These are phyloP conservation scores for Pristionchus exspectatus DNA, from an alignment of 2,888 invertebrate genomes.

Conservation along the genomic window DNA sequence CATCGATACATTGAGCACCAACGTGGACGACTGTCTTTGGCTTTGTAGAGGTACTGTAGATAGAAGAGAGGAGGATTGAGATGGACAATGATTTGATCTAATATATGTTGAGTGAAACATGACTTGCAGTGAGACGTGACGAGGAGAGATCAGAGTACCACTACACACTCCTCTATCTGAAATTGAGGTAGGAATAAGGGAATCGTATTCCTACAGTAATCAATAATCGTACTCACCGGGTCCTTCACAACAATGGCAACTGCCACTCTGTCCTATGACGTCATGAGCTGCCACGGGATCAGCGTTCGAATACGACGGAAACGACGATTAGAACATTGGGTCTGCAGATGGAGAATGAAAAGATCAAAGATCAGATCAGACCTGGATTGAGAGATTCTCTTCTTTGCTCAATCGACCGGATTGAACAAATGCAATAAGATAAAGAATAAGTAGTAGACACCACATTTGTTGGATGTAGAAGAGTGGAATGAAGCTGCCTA, in stretches of 20 bases:
- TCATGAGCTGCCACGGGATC: neutral
- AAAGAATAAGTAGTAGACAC: neutral
- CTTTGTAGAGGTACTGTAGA: neutral
- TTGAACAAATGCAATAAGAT: neutral
- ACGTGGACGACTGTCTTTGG: neutral
- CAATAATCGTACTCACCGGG: conserved; percentile 6
- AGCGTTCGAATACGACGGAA: conserved; percentile 4
- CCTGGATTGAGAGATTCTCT: conserved; percentile 21
- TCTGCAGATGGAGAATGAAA: neutral
- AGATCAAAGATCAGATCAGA: neutral
- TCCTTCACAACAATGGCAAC: conserved; percentile 22
- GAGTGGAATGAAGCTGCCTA: neutral
- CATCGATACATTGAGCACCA: conserved; percentile 15
- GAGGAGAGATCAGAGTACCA: conserved; percentile 31
- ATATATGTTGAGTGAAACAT: neutral
- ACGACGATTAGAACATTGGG: neutral
- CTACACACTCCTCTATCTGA: neutral
- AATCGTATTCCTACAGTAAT: neutral
- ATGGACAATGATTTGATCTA: neutral
- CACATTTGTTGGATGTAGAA: neutral
- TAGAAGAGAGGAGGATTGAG: neutral
- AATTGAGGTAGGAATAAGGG: neutral
- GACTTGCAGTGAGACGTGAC: conserved; percentile 27
- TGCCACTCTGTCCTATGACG: conserved; percentile 26
- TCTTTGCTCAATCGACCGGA: neutral